phyloP scores from a whole-genome alignment of 2,888 invertebrate species.

The Agrochola lota region DNA sequence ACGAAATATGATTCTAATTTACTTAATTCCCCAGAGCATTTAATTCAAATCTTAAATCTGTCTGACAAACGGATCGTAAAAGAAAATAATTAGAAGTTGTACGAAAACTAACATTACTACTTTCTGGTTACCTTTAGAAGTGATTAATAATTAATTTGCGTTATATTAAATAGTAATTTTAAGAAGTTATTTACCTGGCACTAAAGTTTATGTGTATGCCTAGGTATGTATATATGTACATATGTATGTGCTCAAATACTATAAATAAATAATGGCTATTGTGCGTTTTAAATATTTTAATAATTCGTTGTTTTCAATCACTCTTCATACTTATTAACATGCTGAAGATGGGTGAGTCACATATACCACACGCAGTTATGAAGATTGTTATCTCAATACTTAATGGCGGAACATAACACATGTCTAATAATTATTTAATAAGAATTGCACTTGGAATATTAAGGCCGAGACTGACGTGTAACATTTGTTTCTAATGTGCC shows the following conservation, averaged over 20 bases:
- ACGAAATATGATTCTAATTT: conserved; percentile 68
- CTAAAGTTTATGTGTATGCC: conserved; percentile 60
- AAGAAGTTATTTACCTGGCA: conserved; percentile 60
- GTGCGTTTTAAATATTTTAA: conserved; percentile 68
- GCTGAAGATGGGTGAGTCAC: background rate
- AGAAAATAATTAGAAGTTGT: conserved; percentile 49
- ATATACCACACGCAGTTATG: no score
- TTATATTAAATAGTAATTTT: conserved; percentile 56
- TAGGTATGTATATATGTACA: conserved; percentile 66
- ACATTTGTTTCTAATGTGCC: no score
- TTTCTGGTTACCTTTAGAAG: conserved; percentile 34
- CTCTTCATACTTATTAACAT: conserved; percentile 13
- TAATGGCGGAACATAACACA: no score
- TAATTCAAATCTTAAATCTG: conserved; percentile 47
- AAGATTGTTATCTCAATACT: no score
- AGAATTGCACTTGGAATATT: no score
- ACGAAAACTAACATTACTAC: conserved; percentile 16
- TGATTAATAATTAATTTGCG: conserved; percentile 40
- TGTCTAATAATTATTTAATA: no score
- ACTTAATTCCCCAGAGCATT: conserved; percentile 57
- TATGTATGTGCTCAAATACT: conserved; percentile 68
- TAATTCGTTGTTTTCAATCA: conserved; percentile 57
- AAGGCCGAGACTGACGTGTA: no score
- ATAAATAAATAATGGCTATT: conserved; percentile 66
- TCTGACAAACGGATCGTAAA: conserved; percentile 42